Conservation (phyloP, 2,113 vertebrate species). For the Halcyon senegalensis region DNA sequence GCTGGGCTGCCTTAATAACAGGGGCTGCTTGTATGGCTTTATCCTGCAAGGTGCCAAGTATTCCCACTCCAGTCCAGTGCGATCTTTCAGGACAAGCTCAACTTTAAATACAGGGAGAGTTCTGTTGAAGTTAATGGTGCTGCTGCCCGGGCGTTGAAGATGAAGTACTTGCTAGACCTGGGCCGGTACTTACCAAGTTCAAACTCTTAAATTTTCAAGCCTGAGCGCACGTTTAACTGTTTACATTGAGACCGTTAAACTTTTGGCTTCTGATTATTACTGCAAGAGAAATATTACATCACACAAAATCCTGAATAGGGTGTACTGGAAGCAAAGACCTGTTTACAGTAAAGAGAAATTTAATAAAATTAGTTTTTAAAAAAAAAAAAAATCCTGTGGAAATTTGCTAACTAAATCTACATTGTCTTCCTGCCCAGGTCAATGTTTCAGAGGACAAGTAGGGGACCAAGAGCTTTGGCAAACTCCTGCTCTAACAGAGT, state of each 20-base stretch:
- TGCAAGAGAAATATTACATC: background rate
- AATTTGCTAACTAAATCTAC: background rate
- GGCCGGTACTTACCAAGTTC: background rate
- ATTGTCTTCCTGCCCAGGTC: background rate
- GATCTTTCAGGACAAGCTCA: constrained; percentile 44
- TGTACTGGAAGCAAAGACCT: background rate
- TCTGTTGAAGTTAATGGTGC: constrained; percentile 2
- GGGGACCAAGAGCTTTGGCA: fast-evolving
- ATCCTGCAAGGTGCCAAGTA: constrained; percentile 13
- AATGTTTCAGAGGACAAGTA: background rate
- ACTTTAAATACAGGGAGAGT: background rate
- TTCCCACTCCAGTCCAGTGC: background rate
- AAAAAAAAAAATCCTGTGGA: background rate
- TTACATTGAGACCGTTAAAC: background rate
- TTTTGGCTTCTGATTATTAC: background rate
- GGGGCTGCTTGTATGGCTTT: constrained; percentile 19
- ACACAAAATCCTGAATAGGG: background rate
- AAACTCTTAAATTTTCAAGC: background rate
- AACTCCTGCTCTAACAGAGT: background rate
- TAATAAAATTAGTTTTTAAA: background rate
- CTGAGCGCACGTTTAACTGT: background rate
- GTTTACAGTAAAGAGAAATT: background rate
- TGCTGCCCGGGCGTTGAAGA: constrained; percentile 2
- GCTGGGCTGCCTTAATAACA: constrained; percentile 29
- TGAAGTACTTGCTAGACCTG: constrained; percentile 7